Percentiles rank a stretch among this genome's conserved stretches.
Evolutionary conservation across 2,888 invertebrate species (phyloP).

Genomic region (Gastracanthus pulcherrimus): DNA sequence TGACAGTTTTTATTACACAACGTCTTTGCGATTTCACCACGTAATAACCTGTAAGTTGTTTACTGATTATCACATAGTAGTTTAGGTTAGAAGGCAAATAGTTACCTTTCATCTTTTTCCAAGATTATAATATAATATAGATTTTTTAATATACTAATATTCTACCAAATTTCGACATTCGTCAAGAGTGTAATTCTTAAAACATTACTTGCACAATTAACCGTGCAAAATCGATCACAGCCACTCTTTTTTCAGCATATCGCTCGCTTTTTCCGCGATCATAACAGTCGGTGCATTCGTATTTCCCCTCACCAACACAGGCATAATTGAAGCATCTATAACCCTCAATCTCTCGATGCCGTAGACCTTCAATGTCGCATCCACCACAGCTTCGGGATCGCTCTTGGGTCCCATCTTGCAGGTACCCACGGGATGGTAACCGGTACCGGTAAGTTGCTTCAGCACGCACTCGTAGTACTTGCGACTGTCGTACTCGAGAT

Average conservation of each 20-base stretch:
- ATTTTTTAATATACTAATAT: no score
- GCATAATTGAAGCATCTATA: constrained; percentile 83
- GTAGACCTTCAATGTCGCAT: constrained; percentile 78
- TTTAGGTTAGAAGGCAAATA: no score
- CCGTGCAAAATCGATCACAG: no score
- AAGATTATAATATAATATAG: no score
- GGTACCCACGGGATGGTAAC: constrained; percentile 83
- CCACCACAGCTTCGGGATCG: constrained; percentile 82
- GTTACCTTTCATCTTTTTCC: no score
- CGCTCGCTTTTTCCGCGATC: constrained; percentile 85
- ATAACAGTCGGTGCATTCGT: constrained; percentile 83
- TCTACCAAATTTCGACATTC: no score
- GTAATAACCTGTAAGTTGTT: no score
- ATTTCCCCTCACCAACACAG: constrained; percentile 81
- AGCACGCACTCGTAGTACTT: constrained; percentile 83
- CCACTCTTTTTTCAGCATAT: constrained; percentile 81
- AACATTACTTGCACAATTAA: no score
- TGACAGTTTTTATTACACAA: no score
- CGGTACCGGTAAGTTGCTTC: constrained; percentile 64
- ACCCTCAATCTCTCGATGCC: constrained; percentile 82
- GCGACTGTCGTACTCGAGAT: constrained; percentile 78
- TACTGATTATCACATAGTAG: no score
- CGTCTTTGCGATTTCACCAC: no score
- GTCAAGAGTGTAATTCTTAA: no score
- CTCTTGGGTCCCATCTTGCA: constrained; percentile 83